Evolutionary conservation across 2,113 vertebrate genomes (phyloP), one percentile per base, ranked within the genome.

Genomic region (Parus major): DNA sequence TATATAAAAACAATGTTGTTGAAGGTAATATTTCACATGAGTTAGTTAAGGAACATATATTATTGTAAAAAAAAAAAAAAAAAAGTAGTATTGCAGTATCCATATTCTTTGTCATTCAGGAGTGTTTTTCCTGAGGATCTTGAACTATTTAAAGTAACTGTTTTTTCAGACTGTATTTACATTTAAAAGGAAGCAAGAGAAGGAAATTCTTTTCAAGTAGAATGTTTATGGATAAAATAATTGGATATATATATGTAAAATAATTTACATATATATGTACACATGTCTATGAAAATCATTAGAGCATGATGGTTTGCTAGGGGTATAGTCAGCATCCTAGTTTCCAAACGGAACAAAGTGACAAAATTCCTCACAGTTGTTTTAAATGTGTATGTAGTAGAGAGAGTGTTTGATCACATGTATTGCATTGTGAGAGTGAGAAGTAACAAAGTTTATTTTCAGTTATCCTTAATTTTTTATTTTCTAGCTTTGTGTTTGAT

Each of bases 401-500:
- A 79, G 44, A 68, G 29, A 56, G 21, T 53, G 29, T 91, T 86
- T 81, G 59, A 73, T 82, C 36, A 76, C 39, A 46, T 6, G 36
- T 25, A 36, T 50, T 94, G 35, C 39, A 35, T 55, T 47, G 50
- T 82, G 73, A 63, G 77, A 66, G 72, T 80, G 83, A 78, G 33
- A 85, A 92, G 53, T 82, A 60, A 82, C 19, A 23, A 60, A 33
- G 29, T 86, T 87, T 82, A 39, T 83, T 76, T 91, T 87, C 70
- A 72, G 42, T 18, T 82, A 7, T 57, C 9, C 39, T 82, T 89
- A 56, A 31, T 86, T 83, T 71, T 86, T 2, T 71, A 63, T 90
- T 91, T 95, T 87, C 39, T 93, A 92, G 85, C 60, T 92, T 86
- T 92, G 87, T 96, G 87, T 93, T 93, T 92, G 66, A 23, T 96